Evolutionary conservation across 2,888 invertebrate species (phyloP), one percentile per base, ranked within the genome.

Genomic region (Xylota sylvarum): DNA sequence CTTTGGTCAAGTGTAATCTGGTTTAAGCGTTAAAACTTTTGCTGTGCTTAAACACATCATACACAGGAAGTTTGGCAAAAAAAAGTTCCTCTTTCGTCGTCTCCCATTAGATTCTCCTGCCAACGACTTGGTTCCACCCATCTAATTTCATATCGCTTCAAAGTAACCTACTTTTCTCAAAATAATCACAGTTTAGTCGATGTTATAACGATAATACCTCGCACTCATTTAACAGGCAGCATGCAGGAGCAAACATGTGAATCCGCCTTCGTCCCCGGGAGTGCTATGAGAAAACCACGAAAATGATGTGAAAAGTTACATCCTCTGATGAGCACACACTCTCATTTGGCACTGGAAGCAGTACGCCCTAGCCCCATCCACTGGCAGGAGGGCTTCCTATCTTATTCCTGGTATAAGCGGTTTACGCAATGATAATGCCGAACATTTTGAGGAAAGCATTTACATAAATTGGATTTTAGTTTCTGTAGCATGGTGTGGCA

Each of bases 221-320:
- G 37, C 40, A 30, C 67, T 58, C 65, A 65, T 58, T 65, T 48
- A 46, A 37, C 48, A 9, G 32, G 9, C 14, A 5, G 32, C 60
- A 50, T 19, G 35, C 43, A 32, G n/a, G 12, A n/a, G 23, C 5
- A 10, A n/a, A 50, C 40, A 70, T 17, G 32, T 27, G 32, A 4
- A 6, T 52, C 56, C 55, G 62, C 10, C 43, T 40, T 60, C 58
- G 32, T 37, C 48, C 48, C 32, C 7, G 32, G 5, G 32, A 5
- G 32, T 32, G 10, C 17, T 35, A 37, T 19, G n/a, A 55, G 23
- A 56, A 69, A 69, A 79, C 74, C 74, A 74, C 73, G 55, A 64
- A 78, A 79, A 74, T 74, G 50, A 84, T 84, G 79, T 69, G 84
- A 84, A 84, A 84, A 84, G 74, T 84, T 84, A 62, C 74, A 74